phyloP scores from a whole-genome alignment of 92 coral and sea anemone genomes.

The Actinernus sp. region DNA sequence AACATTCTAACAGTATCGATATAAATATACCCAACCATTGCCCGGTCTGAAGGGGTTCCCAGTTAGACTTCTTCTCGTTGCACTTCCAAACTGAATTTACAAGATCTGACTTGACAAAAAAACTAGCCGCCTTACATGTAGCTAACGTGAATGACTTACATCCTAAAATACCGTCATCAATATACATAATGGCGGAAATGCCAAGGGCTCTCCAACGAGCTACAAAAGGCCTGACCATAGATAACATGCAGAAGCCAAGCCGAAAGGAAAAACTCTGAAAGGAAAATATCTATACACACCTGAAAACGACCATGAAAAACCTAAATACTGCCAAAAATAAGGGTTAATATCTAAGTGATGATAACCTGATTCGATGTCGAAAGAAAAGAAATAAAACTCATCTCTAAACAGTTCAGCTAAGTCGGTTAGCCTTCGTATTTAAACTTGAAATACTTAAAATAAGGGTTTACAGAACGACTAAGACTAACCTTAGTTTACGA shows the following conservation, averaged over 20 bases:
- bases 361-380: no score
- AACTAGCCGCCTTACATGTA: conserved; percentile 57
- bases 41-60: conserved; percentile 56
- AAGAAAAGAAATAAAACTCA: conserved; percentile 33
- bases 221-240: conserved; percentile 59
- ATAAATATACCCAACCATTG: conserved; percentile 48
- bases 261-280: conserved; percentile 62
- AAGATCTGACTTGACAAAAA: conserved; percentile 52
- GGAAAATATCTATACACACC: no score
- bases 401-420: neutral
- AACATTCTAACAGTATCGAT: conserved; percentile 34
- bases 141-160: conserved; percentile 7
- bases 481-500: conserved; percentile 49
- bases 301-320: no score
- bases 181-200: conserved; percentile 34
- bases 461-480: conserved; percentile 54
- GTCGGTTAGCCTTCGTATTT: conserved; percentile 49
- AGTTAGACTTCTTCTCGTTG: conserved; percentile 50
- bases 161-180: conserved; percentile 43
- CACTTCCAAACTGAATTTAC: conserved; percentile 18
- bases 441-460: conserved; percentile 26
- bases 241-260: conserved; percentile 64
- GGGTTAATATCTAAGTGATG: no score
- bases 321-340: no score
- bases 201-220: conserved; percentile 43